phyloP scores from a whole-genome alignment of 2,113 vertebrate genomes.

The Columba janthina region DNA sequence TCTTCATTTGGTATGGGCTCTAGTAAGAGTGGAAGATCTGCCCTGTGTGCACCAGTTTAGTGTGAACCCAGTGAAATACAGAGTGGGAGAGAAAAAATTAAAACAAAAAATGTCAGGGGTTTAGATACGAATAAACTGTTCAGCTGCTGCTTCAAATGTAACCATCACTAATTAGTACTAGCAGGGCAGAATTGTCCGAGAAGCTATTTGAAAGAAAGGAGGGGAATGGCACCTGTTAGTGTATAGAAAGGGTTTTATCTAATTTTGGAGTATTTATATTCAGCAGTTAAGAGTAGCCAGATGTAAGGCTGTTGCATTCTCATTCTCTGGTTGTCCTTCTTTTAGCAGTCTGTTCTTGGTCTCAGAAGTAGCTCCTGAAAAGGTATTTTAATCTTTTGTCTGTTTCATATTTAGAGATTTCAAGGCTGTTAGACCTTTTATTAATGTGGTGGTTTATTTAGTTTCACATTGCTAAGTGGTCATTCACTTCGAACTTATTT shows the following conservation, averaged over 20 bases:
- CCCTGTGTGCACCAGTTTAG: background rate
- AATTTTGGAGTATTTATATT: slow-evolving; percentile 15
- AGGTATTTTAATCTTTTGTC: background rate
- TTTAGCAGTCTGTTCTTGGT: background rate
- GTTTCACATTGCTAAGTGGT: background rate
- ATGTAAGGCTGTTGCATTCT: background rate
- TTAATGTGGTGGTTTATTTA: background rate
- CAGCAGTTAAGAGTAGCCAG: background rate
- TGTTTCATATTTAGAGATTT: background rate
- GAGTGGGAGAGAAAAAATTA: background rate
- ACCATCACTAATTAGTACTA: background rate
- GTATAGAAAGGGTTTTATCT: background rate
- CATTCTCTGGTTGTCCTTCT: background rate
- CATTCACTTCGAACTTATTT: background rate
- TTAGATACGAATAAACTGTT: slow-evolving; percentile 19
- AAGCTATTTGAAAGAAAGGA: slow-evolving; percentile 1
- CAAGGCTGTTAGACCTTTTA: background rate
- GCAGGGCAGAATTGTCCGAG: background rate
- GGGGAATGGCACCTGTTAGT: slow-evolving; percentile 25
- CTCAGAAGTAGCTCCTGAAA: background rate
- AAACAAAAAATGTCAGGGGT: background rate
- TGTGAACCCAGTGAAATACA: background rate
- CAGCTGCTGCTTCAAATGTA: slow-evolving; percentile 25
- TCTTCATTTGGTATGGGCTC: background rate
- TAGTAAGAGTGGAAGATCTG: background rate